Percentiles rank a stretch among this genome's conserved stretches.
Evolutionary conservation across 2,888 invertebrate genomes (phyloP).

Genomic region (Eilema griseolum): DNA sequence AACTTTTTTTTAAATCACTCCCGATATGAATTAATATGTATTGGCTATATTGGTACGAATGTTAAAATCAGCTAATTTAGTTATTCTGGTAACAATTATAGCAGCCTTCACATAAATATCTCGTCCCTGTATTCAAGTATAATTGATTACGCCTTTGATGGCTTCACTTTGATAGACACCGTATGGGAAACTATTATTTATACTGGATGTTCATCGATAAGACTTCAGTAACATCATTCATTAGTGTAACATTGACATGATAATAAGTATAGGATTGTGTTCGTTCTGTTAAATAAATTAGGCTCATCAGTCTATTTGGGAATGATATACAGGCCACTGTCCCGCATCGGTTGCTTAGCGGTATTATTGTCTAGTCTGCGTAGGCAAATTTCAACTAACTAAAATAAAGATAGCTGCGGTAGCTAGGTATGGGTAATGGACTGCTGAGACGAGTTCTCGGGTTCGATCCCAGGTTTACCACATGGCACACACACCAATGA

Average conservation of each 20-base stretch:
- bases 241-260: not conserved
- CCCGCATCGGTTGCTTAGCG: no score
- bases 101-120: not conserved
- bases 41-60: not conserved
- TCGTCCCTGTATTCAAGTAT: slow-evolving; percentile 25
- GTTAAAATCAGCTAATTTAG: not conserved
- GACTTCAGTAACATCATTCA: slow-evolving; percentile 3
- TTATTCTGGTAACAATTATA: not conserved
- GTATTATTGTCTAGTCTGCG: no score
- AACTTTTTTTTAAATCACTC: no score
- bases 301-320: not conserved
- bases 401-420: no score
- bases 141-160: slow-evolving; percentile 36
- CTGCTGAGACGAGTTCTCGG: no score
- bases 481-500: no score
- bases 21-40: no score
- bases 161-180: slow-evolving; percentile 31
- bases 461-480: no score
- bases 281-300: not conserved
- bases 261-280: not conserved
- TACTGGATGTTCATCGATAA: not conserved
- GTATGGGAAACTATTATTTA: slow-evolving; percentile 10
- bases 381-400: no score
- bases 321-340: not conserved
- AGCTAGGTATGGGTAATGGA: no score